These are phyloP conservation scores for Lycophotia porphyrea DNA, from an alignment of 2,888 invertebrate species.

Conservation along the genomic window DNA sequence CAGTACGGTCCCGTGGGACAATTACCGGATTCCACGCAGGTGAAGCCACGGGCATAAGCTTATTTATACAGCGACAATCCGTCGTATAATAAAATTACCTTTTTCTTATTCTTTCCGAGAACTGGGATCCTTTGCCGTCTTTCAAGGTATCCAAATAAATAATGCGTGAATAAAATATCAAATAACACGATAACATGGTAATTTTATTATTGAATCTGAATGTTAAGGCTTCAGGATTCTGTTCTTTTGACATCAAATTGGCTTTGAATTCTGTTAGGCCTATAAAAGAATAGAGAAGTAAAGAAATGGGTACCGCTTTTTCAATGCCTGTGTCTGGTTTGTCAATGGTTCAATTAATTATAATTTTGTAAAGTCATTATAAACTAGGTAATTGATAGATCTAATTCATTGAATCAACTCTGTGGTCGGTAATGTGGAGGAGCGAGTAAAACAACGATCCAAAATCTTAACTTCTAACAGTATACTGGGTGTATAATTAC, in stretches of 20 bases:
- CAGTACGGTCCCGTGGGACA: no score
- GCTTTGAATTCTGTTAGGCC: neutral
- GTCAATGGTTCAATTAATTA: neutral
- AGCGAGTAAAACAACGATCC: no score
- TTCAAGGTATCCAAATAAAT: constrained; percentile 21
- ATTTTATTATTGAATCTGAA: constrained; percentile 41
- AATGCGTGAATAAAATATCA: constrained; percentile 37
- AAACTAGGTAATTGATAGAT: no score
- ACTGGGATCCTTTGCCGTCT: neutral
- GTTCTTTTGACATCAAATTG: neutral
- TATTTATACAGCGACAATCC: constrained; percentile 21
- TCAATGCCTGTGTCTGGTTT: neutral
- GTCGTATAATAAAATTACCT: constrained; percentile 25
- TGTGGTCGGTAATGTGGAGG: no score
- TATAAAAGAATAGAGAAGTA: neutral
- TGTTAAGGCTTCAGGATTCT: neutral
- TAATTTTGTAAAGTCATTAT: no score
- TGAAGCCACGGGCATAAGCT: neutral
- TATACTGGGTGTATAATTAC: no score
- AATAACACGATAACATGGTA: constrained; percentile 27
- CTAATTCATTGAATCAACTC: no score
- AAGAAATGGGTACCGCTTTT: neutral
- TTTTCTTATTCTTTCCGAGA: constrained; percentile 5
- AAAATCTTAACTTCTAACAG: no score
- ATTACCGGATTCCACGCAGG: no score